A percentile compares a stretch with the other conserved stretches of the same genome.
Conservation (phyloP, 2,113 vertebrate genomes). For the Elephas maximus region DNA sequence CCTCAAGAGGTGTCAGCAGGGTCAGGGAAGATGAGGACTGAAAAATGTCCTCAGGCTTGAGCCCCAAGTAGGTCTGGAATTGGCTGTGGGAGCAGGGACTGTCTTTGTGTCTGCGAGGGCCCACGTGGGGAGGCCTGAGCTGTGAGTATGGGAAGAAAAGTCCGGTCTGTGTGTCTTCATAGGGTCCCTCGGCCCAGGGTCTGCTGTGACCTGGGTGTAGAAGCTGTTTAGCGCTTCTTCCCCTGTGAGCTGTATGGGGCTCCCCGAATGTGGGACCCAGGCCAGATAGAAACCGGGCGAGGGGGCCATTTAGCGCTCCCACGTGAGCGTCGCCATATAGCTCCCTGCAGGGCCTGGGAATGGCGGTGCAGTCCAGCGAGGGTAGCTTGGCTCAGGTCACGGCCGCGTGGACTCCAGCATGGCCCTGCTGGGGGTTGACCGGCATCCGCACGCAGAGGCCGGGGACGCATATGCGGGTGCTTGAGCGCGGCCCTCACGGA, state of each 20-base stretch:
- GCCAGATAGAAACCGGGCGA: background rate
- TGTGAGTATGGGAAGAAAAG: background rate
- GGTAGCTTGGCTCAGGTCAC: background rate
- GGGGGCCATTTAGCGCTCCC: background rate
- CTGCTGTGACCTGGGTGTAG: too few relatives aligned
- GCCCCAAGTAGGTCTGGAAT: background rate
- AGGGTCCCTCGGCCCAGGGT: background rate
- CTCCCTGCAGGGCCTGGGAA: background rate
- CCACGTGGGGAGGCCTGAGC: background rate
- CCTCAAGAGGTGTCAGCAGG: background rate
- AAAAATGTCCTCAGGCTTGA: background rate
- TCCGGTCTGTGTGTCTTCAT: background rate
- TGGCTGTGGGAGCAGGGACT: background rate
- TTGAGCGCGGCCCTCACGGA: accelerated
- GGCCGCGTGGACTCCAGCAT: background rate
- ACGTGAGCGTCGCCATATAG: background rate
- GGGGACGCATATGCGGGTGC: too few relatives aligned
- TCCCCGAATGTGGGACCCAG: background rate
- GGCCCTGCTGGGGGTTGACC: background rate
- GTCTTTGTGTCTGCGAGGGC: background rate
- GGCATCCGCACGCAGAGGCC: background rate
- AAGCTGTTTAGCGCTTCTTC: background rate
- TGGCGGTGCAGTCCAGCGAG: background rate
- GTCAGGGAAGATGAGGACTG: background rate
- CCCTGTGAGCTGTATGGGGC: background rate